phyloP scores from a whole-genome alignment of 2,797 vertebrate species.

The Taenioides sp. region DNA sequence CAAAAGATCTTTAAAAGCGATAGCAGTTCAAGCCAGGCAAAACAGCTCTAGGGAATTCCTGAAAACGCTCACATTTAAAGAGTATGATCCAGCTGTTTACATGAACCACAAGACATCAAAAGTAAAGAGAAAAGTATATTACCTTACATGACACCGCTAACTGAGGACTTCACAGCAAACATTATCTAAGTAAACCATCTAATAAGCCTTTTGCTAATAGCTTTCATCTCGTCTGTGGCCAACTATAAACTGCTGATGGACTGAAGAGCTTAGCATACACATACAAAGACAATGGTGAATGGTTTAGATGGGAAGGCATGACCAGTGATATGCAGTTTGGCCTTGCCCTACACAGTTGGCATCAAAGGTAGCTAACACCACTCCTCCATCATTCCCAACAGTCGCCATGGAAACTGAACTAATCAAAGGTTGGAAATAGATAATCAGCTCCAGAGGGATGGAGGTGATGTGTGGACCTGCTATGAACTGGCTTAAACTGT shows the following conservation, averaged over 20 bases:
- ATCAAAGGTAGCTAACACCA: constrained; percentile 25
- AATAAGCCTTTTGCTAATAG: constrained; percentile 36
- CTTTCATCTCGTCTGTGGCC: constrained; percentile 32
- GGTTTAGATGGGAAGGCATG: constrained; percentile 71
- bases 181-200: constrained; percentile 36
- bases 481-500: not conserved
- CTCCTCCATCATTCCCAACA: constrained; percentile 41
- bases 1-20: constrained; percentile 9
- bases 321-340: constrained; percentile 51
- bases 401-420: constrained; percentile 64
- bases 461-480: not conserved
- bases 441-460: not conserved
- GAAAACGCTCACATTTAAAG: constrained; percentile 28
- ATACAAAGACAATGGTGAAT: constrained; percentile 35
- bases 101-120: constrained; percentile 14
- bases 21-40: constrained; percentile 10
- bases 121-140: constrained; percentile 39
- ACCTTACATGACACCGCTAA: constrained; percentile 25
- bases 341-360: constrained; percentile 39
- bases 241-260: constrained; percentile 35
- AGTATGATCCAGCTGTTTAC: constrained; percentile 13
- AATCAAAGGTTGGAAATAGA: constrained; percentile 3
- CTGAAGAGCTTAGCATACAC: constrained; percentile 27
- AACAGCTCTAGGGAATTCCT: constrained; percentile 38
- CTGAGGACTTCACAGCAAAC: constrained; percentile 29